Evolutionary conservation across 2,797 vertebrate genomes (phyloP).

Genomic region (Cryptoprocta ferox): DNA sequence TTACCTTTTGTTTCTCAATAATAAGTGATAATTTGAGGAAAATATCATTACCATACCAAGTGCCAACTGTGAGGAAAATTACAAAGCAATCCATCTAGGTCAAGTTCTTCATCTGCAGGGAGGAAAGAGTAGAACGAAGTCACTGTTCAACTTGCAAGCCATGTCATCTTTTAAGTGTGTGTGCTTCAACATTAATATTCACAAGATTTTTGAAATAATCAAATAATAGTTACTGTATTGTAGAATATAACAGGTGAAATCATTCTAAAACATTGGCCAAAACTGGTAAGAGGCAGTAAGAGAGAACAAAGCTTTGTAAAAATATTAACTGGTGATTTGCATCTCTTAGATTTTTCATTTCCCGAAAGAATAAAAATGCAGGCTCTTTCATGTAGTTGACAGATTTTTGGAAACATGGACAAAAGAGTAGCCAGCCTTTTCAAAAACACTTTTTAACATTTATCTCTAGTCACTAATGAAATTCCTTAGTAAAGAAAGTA

Average conservation of each 20-base stretch:
- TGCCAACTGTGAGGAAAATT: neutral
- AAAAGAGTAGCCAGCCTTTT: neutral
- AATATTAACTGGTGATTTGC: neutral
- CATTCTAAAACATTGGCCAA: neutral
- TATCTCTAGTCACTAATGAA: neutral
- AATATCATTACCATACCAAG: neutral
- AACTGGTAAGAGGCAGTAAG: neutral
- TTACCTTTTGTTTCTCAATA: conserved; percentile 43
- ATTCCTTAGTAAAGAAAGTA: conserved; percentile 1
- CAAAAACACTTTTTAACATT: neutral
- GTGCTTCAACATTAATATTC: neutral
- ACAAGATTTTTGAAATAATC: neutral
- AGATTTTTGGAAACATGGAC: conserved; percentile 27
- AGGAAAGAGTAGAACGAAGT: neutral
- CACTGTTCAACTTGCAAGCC: neutral
- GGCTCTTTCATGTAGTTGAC: neutral
- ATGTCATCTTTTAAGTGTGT: neutral
- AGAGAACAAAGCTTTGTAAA: neutral
- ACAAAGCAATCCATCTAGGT: neutral
- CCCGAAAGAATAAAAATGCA: neutral
- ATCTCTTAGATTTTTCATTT: conserved; percentile 18
- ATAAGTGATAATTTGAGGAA: neutral
- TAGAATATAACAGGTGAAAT: neutral
- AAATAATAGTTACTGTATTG: neutral
- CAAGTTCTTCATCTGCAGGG: neutral